Conservation (phyloP, 2,113 vertebrate genomes). For the Scortum barcoo region DNA sequence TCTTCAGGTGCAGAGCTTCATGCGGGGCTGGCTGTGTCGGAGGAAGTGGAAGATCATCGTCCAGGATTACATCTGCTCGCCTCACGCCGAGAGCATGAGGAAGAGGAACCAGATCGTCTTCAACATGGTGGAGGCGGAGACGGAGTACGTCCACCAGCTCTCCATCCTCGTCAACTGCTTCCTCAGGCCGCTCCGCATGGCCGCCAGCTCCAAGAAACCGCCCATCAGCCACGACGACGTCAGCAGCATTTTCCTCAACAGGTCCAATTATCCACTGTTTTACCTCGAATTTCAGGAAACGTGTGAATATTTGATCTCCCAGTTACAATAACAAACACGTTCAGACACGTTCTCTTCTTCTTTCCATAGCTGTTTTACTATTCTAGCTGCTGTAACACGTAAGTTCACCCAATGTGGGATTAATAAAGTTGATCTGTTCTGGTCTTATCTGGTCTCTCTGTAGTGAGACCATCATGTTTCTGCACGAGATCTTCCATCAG, state of each 20-base stretch:
- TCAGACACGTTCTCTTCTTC: too few species aligned
- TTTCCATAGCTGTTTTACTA: too few species aligned
- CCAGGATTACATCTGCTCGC: constrained; percentile 98
- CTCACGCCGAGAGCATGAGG: constrained; percentile 98
- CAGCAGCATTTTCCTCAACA: constrained; percentile 98
- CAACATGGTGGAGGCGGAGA: constrained; percentile 97
- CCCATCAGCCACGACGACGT: constrained; percentile 96
- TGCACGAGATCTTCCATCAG: constrained; percentile 99
- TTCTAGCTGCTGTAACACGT: too few species aligned
- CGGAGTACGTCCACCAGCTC: constrained; percentile 96
- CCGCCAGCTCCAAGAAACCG: constrained; percentile 97
- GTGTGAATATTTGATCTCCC: neutral
- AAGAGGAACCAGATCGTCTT: constrained; percentile 99
- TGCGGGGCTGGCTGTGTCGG: constrained; percentile 97
- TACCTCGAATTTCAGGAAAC: rapidly evolving
- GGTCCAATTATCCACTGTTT: constrained; percentile 75
- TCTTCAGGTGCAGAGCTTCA: constrained; percentile 95
- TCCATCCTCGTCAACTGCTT: constrained; percentile 96
- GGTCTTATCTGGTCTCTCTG: too few species aligned
- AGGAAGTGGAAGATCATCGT: constrained; percentile 99
- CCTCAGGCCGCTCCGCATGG: constrained; percentile 95
- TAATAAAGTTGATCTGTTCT: too few species aligned
- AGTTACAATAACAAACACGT: neutral
- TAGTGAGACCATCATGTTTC: constrained; percentile 99
- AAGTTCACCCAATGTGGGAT: too few species aligned